These are phyloP conservation scores for Mesochorus sp. DNA, from an alignment of 2,888 invertebrate species.

Conservation along the genomic window DNA sequence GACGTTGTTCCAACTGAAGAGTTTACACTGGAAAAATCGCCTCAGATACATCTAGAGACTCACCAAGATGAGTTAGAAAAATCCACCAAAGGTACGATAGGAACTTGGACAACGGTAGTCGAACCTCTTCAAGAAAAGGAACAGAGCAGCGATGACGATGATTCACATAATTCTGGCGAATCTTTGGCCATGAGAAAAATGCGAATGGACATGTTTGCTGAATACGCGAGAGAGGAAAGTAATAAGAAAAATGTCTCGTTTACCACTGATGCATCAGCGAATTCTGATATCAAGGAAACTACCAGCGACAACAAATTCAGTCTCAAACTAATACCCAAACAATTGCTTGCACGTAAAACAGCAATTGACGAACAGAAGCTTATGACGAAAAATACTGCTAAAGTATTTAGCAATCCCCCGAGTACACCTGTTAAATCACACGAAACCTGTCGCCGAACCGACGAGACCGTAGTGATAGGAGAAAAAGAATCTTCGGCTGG, in stretches of 20 bases:
- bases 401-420: too few relatives aligned
- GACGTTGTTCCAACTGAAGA: too few relatives aligned
- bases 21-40: too few relatives aligned
- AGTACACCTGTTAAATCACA: neutral
- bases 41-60: neutral
- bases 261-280: conserved; percentile 3
- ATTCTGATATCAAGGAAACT: conserved; percentile 52
- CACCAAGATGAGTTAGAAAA: conserved; percentile 45
- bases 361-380: conserved; percentile 40
- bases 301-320: conserved; percentile 52
- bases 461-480: neutral
- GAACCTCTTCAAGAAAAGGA: conserved; percentile 52
- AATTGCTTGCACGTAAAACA: conserved; percentile 69
- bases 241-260: conserved; percentile 3
- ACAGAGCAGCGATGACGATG: conserved; percentile 43
- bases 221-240: conserved; percentile 62
- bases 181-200: conserved; percentile 55
- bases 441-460: neutral
- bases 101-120: conserved; percentile 20
- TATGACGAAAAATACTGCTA: conserved; percentile 11
- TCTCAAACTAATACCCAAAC: conserved; percentile 75
- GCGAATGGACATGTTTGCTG: conserved; percentile 73
- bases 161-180: conserved; percentile 56
- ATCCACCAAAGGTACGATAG: neutral
- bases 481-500: neutral